Evolutionary conservation across 2,888 invertebrate genomes (phyloP).

Genomic region (Apamea crenata): DNA sequence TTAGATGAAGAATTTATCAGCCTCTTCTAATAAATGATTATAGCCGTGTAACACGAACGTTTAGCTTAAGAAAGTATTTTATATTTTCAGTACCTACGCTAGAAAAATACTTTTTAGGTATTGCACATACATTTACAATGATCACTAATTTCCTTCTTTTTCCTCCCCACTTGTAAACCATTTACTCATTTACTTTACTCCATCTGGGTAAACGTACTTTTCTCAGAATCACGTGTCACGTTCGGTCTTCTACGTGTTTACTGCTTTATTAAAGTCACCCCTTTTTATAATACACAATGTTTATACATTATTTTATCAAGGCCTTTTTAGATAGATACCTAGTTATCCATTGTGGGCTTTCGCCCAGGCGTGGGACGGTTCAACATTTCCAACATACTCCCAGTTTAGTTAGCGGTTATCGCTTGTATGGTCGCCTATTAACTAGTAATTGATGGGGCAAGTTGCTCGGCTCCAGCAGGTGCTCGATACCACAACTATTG

Average conservation of each 20-base stretch:
- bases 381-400: not conserved
- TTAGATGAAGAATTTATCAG: not conserved
- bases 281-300: not conserved
- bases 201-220: not conserved
- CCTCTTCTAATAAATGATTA: slow-evolving; percentile 20
- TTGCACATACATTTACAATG: not conserved
- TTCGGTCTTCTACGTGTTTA: not conserved
- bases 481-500: slow-evolving; percentile 21
- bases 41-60: not conserved
- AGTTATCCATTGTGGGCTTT: not conserved
- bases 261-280: not conserved
- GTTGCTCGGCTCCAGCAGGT: slow-evolving; percentile 33
- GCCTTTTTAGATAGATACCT: not conserved
- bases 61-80: not conserved
- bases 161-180: not conserved
- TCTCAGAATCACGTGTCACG: too few relatives aligned
- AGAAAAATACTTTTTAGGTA: not conserved
- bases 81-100: not conserved
- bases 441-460: slow-evolving; percentile 50
- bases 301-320: not conserved
- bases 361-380: not conserved
- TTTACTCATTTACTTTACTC: not conserved
- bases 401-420: slow-evolving; percentile 27
- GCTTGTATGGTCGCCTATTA: slow-evolving; percentile 37
- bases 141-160: not conserved